phyloP scores from a whole-genome alignment of 2,113 vertebrate genomes.

The Hydrolagus affinis region DNA sequence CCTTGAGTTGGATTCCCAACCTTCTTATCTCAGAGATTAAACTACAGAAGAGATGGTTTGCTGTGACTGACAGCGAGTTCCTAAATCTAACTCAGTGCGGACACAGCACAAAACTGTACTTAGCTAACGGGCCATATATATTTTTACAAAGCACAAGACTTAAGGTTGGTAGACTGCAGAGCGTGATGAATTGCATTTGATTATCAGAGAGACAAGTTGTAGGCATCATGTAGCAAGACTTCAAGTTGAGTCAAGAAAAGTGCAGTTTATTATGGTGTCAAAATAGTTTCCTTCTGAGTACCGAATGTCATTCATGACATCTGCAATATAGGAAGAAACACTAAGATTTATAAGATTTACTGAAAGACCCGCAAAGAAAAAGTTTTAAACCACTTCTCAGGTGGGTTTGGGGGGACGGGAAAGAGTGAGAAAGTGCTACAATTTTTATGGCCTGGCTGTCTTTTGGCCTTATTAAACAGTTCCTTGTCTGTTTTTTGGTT shows the following conservation, averaged over 20 bases:
- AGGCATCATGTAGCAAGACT: not conserved
- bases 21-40: not conserved
- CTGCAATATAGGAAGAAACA: not conserved
- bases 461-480: slow-evolving; percentile 11
- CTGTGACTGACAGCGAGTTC: not conserved
- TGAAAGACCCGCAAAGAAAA: not conserved
- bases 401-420: not conserved
- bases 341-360: not conserved
- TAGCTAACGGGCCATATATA: not conserved
- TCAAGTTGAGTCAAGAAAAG: not conserved
- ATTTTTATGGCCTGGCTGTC: not conserved
- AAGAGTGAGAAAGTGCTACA: not conserved
- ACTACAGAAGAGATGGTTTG: not conserved
- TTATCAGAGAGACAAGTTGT: not conserved
- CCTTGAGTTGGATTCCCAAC: not conserved
- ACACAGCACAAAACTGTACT: not conserved
- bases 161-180: not conserved
- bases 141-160: not conserved
- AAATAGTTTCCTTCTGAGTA: not conserved
- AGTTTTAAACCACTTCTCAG: not conserved
- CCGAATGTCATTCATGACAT: not conserved
- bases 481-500: slow-evolving; percentile 24
- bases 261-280: not conserved
- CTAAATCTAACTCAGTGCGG: not conserved
- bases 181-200: not conserved